phyloP scores from a whole-genome alignment of 2,113 vertebrate genomes.

The Microtus oregoni region DNA sequence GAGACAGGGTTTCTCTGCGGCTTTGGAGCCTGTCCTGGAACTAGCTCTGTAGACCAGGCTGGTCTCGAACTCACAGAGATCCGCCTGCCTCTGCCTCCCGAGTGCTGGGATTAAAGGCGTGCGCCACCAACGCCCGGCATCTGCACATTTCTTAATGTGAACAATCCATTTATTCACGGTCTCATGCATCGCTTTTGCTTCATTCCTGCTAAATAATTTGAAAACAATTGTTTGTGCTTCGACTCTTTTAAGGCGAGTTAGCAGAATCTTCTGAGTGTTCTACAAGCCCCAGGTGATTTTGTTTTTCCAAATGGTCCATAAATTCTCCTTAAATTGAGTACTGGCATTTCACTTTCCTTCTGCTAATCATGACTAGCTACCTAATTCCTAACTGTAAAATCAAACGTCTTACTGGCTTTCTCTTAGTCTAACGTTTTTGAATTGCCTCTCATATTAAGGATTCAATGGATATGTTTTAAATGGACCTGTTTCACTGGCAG shows the following conservation, averaged over 20 bases:
- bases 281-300: conserved; percentile 33
- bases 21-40: too few species aligned
- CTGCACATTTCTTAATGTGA: conserved; percentile 26
- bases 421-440: conserved; percentile 64
- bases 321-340: conserved; percentile 49
- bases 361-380: not conserved
- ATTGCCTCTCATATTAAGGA: conserved; percentile 41
- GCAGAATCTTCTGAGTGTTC: conserved; percentile 17
- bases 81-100: too few species aligned
- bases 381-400: conserved; percentile 15
- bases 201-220: conserved; percentile 38
- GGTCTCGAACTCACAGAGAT: too few species aligned
- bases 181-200: not conserved
- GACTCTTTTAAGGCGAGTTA: not conserved
- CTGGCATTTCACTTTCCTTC: conserved; percentile 65
- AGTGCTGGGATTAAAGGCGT: too few species aligned
- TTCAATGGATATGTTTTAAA: conserved; percentile 59
- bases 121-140: too few species aligned
- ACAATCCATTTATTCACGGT: not conserved
- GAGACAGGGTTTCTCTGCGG: too few species aligned
- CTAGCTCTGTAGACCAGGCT: too few species aligned
- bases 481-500: conserved; percentile 63
- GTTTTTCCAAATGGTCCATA: conserved; percentile 39
- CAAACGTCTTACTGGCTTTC: conserved; percentile 42
- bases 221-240: conserved; percentile 49